These are phyloP conservation scores for Paraplagusia blochii DNA, from an alignment of 2,113 vertebrate genomes.

Conservation along the genomic window DNA sequence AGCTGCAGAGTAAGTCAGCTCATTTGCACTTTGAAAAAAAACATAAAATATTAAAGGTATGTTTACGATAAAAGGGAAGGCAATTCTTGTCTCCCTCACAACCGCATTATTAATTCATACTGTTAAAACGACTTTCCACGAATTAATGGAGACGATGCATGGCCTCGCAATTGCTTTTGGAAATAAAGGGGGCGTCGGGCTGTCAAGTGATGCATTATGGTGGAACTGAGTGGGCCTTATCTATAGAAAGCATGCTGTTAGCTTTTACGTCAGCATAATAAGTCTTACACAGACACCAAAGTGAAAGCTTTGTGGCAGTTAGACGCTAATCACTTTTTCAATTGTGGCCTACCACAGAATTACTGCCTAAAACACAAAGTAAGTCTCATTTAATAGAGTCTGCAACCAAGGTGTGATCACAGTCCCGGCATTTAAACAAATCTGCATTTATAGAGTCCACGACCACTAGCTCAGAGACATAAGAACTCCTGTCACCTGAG, in stretches of 20 bases:
- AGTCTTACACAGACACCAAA: conserved; percentile 43
- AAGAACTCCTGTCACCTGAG: no score
- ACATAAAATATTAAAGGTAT: conserved; percentile 82
- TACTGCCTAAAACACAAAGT: conserved; percentile 38
- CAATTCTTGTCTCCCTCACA: conserved; percentile 70
- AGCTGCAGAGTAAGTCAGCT: conserved; percentile 53
- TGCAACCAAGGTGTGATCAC: conserved; percentile 12
- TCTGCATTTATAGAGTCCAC: neutral
- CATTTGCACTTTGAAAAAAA: conserved; percentile 73
- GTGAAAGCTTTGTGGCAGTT: conserved; percentile 48
- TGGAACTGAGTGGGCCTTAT: conserved; percentile 67
- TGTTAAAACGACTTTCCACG: conserved; percentile 83
- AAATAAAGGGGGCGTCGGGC: conserved; percentile 64
- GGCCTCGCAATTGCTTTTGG: conserved; percentile 66
- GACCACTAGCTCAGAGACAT: no score
- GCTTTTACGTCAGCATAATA: conserved; percentile 32
- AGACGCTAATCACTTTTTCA: conserved; percentile 44
- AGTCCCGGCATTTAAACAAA: neutral
- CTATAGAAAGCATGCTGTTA: conserved; percentile 66
- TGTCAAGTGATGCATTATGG: conserved; percentile 71
- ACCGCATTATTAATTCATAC: conserved; percentile 83
- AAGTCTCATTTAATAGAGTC: conserved; percentile 44
- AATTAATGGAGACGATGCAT: conserved; percentile 78
- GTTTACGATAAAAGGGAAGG: conserved; percentile 81
- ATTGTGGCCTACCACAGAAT: conserved; percentile 62